Evolutionary conservation across 2,113 vertebrate genomes (phyloP).

Genomic region (Gymnobelideus leadbeateri): DNA sequence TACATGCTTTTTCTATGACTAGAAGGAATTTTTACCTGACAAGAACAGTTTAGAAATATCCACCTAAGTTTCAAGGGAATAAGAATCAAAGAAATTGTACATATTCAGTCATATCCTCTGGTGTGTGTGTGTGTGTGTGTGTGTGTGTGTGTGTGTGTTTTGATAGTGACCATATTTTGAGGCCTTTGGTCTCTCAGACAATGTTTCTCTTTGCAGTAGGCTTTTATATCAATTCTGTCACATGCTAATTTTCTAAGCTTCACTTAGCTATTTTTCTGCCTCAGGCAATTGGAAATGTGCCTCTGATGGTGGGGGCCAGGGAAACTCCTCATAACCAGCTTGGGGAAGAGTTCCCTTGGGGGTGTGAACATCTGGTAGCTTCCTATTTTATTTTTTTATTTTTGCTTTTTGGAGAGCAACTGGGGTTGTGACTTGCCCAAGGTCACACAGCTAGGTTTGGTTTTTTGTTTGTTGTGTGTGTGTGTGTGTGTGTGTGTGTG

Average conservation of each 20-base stretch:
- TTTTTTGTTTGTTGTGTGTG: too few relatives aligned
- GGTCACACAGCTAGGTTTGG: too few relatives aligned
- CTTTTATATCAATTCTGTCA: not conserved
- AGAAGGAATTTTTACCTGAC: not conserved
- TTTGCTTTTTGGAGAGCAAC: too few relatives aligned
- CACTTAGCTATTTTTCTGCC: not conserved
- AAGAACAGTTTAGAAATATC: not conserved
- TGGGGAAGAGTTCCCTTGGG: not conserved
- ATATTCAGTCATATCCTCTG: not conserved
- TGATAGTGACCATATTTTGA: not conserved
- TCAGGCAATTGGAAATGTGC: not conserved
- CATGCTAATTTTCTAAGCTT: not conserved
- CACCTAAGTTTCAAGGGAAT: not conserved
- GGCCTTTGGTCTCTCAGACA: not conserved
- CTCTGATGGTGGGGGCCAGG: not conserved
- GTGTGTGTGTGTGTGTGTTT: not conserved
- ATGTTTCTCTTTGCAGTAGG: not conserved
- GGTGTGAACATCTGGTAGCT: not conserved
- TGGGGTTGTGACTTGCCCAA: too few relatives aligned
- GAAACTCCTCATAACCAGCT: not conserved
- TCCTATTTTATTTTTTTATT: not conserved
- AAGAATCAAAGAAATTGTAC: not conserved
- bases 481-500: too few relatives aligned
- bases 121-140: not conserved
- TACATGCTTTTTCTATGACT: not conserved